Evolutionary conservation across 92 coral and sea anemone genomes (phyloP), one percentile per base, ranked within the genome.

Genomic region (Desmophyllum pertusum): DNA sequence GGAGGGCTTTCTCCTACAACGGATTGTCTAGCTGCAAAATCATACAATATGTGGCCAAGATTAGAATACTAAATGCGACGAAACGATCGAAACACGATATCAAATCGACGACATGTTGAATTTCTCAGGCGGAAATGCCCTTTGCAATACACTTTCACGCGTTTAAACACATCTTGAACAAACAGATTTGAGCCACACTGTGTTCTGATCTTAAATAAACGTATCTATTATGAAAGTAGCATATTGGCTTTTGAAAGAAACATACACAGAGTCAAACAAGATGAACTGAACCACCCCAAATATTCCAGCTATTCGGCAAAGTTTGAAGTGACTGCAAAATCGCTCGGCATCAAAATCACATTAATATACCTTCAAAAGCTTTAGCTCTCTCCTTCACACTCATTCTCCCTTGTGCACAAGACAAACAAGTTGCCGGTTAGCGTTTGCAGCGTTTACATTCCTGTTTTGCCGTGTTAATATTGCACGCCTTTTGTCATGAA

Each of bases 361-460:
- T 62, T n/a, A 73, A 33, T 84, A 30, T 64, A 93, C 97, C 97
- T 91, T 93, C 97, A 83, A 79, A 93, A 2, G 85, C 91, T 73
- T 91, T 88, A 2, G 94, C 97, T 79, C 85, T 84, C 39, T 93
- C 87, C 80, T 84, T 81, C 27, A 93, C 97, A 68, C 84, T 91
- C 90, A 88, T 91, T 29, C 66, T 85, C 33, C 29, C 61, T 27
- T 48, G 23, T 8, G 45, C 57, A 59, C 78, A 40, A 45, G 72
- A 59, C 45, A n/a, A 71, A 59, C 10, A 41, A 40, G 42, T 19
- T 40, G 21, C 33, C 42, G 30, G 40, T 30, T 57, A 55, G n/a
- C 78, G 61, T 82, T 38, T 59, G 71, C 70, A 19, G 13, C 59
- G 70, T 9, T 72, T 73, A 70, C 73, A 82, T 39, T 38, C 51